Conservation (phyloP, 2,113 vertebrate species). For the Percina caprodes region DNA sequence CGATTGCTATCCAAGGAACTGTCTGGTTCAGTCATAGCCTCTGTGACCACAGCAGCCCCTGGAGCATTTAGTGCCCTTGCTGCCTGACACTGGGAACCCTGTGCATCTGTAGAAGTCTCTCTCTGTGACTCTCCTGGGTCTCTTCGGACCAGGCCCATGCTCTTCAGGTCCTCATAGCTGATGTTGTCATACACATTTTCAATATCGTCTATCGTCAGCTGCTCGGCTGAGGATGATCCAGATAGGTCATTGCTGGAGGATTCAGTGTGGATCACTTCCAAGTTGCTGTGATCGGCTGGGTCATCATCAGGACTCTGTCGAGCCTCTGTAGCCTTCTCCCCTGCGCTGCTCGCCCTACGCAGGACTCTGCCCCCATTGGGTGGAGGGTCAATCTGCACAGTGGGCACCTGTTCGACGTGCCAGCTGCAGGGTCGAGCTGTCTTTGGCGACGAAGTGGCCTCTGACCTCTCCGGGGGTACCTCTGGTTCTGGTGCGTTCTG, state of each 20-base stretch:
- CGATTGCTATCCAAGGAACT: slow-evolving; percentile 70
- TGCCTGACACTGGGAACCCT: slow-evolving; percentile 17
- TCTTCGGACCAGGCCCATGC: slow-evolving; percentile 90
- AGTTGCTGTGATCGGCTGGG: slow-evolving; percentile 43
- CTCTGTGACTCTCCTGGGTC: slow-evolving; percentile 77
- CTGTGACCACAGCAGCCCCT: slow-evolving; percentile 14
- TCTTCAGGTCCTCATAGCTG: slow-evolving; percentile 95
- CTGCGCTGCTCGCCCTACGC: slow-evolving; percentile 93
- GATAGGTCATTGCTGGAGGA: slow-evolving; percentile 84
- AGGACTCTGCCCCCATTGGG: slow-evolving; percentile 81
- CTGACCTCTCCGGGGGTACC: slow-evolving; percentile 64
- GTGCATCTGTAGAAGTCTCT: slow-evolving; percentile 27
- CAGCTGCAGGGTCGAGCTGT: slow-evolving; percentile 92
- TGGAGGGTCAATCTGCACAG: slow-evolving; percentile 79
- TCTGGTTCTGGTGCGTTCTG: slow-evolving; percentile 80
- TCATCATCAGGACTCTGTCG: slow-evolving; percentile 63
- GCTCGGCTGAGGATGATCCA: slow-evolving; percentile 87
- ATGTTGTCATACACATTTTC: slow-evolving; percentile 98
- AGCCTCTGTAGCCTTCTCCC: slow-evolving; percentile 85
- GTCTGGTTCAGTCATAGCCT: slow-evolving; percentile 59
- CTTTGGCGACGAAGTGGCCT: slow-evolving; percentile 63
- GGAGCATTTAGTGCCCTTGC: slow-evolving; percentile 7
- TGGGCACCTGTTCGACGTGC: slow-evolving; percentile 88
- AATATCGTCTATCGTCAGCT: slow-evolving; percentile 92
- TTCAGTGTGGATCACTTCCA: slow-evolving; percentile 80